Conservation (phyloP, 2,888 invertebrate genomes). For the Acrobasis suavella region DNA sequence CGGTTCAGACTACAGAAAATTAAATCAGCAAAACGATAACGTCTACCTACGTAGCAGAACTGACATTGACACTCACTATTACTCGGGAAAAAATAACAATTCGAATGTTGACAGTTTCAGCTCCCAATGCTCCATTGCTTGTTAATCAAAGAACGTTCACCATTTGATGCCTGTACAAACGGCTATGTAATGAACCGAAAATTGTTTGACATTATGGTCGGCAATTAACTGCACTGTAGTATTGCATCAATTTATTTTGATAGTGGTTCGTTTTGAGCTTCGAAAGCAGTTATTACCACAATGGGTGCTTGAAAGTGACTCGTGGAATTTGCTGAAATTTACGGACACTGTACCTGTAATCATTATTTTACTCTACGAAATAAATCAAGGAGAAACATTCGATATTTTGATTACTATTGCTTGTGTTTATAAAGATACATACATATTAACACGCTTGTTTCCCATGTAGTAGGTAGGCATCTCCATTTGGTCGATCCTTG, state of each 20-base stretch:
- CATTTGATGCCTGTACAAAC: neutral
- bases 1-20: no score
- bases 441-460: no score
- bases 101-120: neutral
- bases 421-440: no score
- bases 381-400: no score
- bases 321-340: neutral
- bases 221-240: neutral
- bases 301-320: neutral
- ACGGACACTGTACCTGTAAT: neutral
- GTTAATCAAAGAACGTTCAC: neutral
- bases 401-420: no score
- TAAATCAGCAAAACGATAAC: no score
- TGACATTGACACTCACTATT: conserved; percentile 3
- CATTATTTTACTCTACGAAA: no score
- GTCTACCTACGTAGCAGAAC: neutral
- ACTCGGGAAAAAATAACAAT: neutral
- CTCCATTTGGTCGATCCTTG: no score
- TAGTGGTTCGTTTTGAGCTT: neutral
- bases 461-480: no score
- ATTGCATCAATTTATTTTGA: neutral
- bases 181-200: neutral
- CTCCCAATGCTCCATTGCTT: neutral
- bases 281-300: conserved; percentile 2
- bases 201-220: neutral